Conservation (phyloP, 2,113 vertebrate genomes). For the Engraulis encrasicolus region DNA sequence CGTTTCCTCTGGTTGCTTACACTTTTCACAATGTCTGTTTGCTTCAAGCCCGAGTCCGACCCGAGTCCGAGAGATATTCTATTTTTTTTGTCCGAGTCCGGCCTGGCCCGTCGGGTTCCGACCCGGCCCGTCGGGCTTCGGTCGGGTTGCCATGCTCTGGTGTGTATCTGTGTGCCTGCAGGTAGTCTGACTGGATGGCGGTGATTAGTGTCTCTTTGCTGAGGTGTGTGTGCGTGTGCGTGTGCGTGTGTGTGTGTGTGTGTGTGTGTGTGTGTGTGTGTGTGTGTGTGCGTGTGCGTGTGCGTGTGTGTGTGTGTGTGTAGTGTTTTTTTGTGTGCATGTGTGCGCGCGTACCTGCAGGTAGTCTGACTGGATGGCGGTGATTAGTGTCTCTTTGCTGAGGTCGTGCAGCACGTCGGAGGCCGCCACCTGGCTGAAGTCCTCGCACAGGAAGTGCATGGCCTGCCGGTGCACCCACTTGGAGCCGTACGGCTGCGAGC, state of each 20-base stretch:
- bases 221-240: too few relatives aligned
- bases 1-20: too few relatives aligned
- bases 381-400: conserved; percentile 92
- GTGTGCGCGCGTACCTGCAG: conserved; percentile 83
- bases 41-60: too few relatives aligned
- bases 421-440: conserved; percentile 94
- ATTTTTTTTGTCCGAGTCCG: too few relatives aligned
- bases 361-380: conserved; percentile 96
- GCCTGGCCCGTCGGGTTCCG: too few relatives aligned
- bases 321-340: background rate
- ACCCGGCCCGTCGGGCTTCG: too few relatives aligned
- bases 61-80: too few relatives aligned
- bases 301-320: conserved; percentile 3
- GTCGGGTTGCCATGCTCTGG: too few relatives aligned
- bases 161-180: conserved; percentile 82
- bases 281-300: background rate
- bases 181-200: conserved; percentile 96
- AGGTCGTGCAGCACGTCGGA: conserved; percentile 96
- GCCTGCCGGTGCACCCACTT: conserved; percentile 98
- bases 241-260: background rate
- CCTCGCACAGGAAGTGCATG: conserved; percentile 98
- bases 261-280: background rate
- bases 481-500: conserved; percentile 95
- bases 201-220: conserved; percentile 93
- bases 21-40: too few relatives aligned